phyloP scores from a whole-genome alignment of 2,888 invertebrate genomes.

The Ferrisia virgata region DNA sequence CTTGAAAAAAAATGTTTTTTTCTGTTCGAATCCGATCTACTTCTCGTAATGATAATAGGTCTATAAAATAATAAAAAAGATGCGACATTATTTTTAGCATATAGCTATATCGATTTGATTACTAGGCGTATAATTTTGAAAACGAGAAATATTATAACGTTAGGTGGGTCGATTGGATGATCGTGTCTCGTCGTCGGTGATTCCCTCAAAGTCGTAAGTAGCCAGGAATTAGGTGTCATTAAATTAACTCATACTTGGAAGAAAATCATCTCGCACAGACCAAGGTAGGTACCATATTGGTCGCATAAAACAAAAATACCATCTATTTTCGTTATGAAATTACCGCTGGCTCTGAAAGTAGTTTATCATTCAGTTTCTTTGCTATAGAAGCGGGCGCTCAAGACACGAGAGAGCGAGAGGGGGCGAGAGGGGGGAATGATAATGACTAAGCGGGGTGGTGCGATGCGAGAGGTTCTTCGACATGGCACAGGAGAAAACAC shows the following conservation, averaged over 20 bases:
- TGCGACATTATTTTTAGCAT: background rate
- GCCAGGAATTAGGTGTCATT: too few relatives aligned
- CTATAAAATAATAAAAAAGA: background rate
- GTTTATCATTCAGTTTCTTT: background rate
- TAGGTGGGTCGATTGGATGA: too few relatives aligned
- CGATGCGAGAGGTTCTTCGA: background rate
- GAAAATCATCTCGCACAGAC: background rate
- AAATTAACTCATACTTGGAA: background rate
- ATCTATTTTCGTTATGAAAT: constrained; percentile 11
- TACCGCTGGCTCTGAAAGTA: constrained; percentile 25
- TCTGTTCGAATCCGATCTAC: background rate
- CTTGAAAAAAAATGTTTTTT: background rate
- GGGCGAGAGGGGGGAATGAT: too few relatives aligned
- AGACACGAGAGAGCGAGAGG: background rate
- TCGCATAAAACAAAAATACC: background rate
- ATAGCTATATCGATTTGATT: background rate
- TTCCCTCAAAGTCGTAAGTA: background rate
- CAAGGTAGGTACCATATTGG: background rate
- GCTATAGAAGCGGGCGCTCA: too few relatives aligned
- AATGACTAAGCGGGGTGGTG: background rate
- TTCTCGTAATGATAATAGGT: background rate
- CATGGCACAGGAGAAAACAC: background rate
- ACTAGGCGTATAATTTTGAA: background rate
- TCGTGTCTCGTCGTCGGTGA: too few relatives aligned
- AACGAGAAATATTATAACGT: background rate